Base-by-base conservation (phyloP, 2,797 vertebrate genomes). In the Poliocrania exsul region DNA sequence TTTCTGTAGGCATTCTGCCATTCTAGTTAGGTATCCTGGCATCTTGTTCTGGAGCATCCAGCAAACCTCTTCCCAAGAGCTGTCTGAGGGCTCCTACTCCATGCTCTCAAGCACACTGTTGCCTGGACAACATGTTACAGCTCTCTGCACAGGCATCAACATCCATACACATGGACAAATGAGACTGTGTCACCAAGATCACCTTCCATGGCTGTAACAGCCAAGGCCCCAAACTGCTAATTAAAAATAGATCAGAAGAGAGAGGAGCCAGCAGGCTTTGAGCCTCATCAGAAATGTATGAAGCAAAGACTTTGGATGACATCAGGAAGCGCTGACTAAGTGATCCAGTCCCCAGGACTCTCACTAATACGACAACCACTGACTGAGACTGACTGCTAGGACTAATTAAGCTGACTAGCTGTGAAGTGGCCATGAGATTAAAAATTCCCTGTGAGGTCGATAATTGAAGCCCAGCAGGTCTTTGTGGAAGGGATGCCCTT, bases 161-260 rank as follows among this genome's bases (percentile, higher is more conserved):
- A 75, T 49, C 67, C 56, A 1, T 11, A 44, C 44, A 0, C 4
- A 13, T 0, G 8, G 40, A 70, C n/a, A 74, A 78, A 65, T 2
- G 31, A 53, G 81, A 10, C 62, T 1, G 14, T 31, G 79, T 65
- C 81, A 49, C 4, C 0, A 29, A 50, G 19, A 92, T 37, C 90
- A 29, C 47, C 81, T 57, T 82, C 74, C 17, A 3, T 1, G 38
- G 33, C 79, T 82, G 6, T 0, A 37, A 65, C 37, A 51, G 72
- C 81, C 62, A 62, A 69, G 75, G 50, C 54, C 85, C 37, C 81
- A 38, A 51, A 74, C 16, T 38, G 66, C 65, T 94, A 74, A 92
- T 83, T 92, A 91, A 93, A 95, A 93, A 82, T 62, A 92, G 75
- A 79, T 78, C 44, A 69, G 74, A 88, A 19, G 20, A 33, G 73